Evolutionary conservation across 2,888 invertebrate species (phyloP).

Genomic region (Globia sparganii): DNA sequence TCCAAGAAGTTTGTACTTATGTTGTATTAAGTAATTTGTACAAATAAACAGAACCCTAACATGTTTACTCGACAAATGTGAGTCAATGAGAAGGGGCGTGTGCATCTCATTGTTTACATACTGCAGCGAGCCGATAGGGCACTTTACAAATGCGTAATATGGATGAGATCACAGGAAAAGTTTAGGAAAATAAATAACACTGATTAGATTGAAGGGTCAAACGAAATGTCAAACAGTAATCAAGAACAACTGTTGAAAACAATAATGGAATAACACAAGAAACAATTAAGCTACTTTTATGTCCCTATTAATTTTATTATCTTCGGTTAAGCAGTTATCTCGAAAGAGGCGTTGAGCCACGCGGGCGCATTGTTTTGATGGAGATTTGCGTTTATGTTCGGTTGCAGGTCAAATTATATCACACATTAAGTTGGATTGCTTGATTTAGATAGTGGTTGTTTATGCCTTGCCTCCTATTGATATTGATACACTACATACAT

Average conservation of each 20-base stretch:
- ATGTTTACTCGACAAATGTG: conserved; percentile 50
- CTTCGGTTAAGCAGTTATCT: conserved; percentile 62
- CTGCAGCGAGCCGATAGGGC: conserved; percentile 55
- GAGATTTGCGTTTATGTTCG: conserved; percentile 54
- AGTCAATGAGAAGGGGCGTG: conserved; percentile 73
- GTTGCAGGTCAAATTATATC: conserved; percentile 50
- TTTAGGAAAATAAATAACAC: conserved; percentile 83
- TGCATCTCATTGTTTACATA: conserved; percentile 68
- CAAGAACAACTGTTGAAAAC: conserved; percentile 76
- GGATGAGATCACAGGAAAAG: conserved; percentile 86
- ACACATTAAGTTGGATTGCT: conserved; percentile 30
- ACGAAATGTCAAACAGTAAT: conserved; percentile 76
- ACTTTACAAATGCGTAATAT: conserved; percentile 73
- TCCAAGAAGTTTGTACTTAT: conserved; percentile 18
- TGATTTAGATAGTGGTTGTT: conserved; percentile 31
- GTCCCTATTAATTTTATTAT: conserved; percentile 71
- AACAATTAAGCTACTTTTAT: conserved; percentile 78
- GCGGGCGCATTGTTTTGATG: conserved; percentile 58
- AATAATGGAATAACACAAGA: conserved; percentile 87
- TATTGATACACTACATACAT: conserved; percentile 6
- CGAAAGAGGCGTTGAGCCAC: conserved; percentile 39
- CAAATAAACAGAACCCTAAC: conserved; percentile 13
- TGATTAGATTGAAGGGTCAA: conserved; percentile 80
- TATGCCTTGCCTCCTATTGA: conserved; percentile 16
- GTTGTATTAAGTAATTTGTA: conserved; percentile 27